Base-by-base conservation (phyloP, 2,797 vertebrate genomes). In the Gephyroberyx darwinii region DNA sequence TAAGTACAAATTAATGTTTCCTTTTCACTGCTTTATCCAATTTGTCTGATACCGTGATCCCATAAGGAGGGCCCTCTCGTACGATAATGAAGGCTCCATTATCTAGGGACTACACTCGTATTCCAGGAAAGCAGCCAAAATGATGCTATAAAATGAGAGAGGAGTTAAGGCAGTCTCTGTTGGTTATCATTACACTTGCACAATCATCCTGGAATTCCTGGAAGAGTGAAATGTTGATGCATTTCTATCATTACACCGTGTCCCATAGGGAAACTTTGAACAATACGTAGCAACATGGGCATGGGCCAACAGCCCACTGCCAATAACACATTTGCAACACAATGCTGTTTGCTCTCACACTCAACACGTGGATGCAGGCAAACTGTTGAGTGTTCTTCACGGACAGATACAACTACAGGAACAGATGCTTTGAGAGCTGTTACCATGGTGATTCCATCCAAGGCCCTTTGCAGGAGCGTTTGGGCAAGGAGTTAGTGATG, bases 381-480 rank as follows among this genome's bases (percentile, higher is more conserved):
- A 74, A 83, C 26, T 26, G 26, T 51, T 16, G 20, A 80, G 69
- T 78, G 61, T 79, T 77, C 67, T 78, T 73, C 60, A 64, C 35
- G 50, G 60, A 72, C 71, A 55, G 56, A 77, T 39, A 73, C 71
- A 65, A 74, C 61, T 55, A 60, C 39, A 66, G 60, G 60, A 80
- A 68, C 17, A 4, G 54, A 48, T 75, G 75, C 67, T 74, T 47
- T 66, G 71, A 78, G 75, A 82, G 72, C 71, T 50, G 85, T 85
- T 83, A 51, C 81, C 81, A 86, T 89, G 75, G 80, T 59, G 62
- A 80, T 77, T 73, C 57, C 67, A 48, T 69, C 45, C 31, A 78
- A 77, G 53, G 58, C 65, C 79, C 35, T 75, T 71, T 70, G 65
- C 78, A 73, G 67, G 8, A 58, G 57, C 47, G 43, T 66, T 73